Percentiles rank a stretch among this genome's conserved stretches.
Evolutionary conservation across 2,113 vertebrate species (phyloP).

Genomic region (Vidua macroura): DNA sequence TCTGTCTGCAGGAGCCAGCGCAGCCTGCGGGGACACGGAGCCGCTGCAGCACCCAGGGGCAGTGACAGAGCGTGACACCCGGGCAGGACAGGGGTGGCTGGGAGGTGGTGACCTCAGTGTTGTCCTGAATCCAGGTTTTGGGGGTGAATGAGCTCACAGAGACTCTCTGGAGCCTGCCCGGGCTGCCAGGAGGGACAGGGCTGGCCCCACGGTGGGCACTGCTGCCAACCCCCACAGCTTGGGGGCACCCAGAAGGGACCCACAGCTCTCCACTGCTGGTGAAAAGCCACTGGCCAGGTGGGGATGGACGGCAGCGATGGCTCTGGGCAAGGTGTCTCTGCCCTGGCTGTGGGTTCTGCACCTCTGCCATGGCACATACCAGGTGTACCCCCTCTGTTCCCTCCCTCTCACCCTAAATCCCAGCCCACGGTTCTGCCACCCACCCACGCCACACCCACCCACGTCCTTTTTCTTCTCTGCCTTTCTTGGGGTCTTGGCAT

Average conservation of each 20-base stretch:
- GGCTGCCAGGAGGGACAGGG: neutral
- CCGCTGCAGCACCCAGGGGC: neutral
- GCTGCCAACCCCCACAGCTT: fast-evolving
- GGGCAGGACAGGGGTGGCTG: fast-evolving
- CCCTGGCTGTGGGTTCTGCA: neutral
- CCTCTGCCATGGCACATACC: fast-evolving
- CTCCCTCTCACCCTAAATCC: neutral
- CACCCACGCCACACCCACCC: fast-evolving
- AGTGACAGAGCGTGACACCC: fast-evolving
- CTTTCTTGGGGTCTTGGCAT: neutral
- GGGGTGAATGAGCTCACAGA: neutral
- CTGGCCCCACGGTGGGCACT: neutral
- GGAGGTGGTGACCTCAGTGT: fast-evolving
- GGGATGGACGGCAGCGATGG: fast-evolving
- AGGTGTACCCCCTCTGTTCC: fast-evolving
- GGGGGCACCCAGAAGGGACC: neutral
- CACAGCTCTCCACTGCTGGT: neutral
- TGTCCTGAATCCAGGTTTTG: neutral
- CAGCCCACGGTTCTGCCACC: fast-evolving
- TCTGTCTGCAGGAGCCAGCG: neutral
- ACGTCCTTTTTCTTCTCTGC: fast-evolving
- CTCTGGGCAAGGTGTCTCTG: neutral
- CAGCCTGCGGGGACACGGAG: neutral
- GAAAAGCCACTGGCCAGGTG: fast-evolving
- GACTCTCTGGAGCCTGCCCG: fast-evolving